Conservation (phyloP, 2,888 invertebrate genomes). For the Leucophenga maculata region DNA sequence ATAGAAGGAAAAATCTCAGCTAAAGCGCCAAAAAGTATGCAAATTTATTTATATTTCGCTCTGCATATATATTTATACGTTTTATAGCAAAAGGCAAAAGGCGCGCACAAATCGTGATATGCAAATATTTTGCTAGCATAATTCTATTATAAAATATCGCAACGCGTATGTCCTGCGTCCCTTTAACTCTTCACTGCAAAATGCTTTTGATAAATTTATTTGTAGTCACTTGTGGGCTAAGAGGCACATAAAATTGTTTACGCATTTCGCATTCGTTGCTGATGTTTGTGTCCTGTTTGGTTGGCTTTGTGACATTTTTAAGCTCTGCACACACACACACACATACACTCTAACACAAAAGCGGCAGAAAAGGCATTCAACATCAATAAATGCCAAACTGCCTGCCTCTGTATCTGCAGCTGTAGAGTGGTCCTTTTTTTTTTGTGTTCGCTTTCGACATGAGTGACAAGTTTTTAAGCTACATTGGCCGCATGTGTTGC, state of each 20-base stretch:
- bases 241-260: constrained; percentile 16
- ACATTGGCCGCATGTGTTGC: constrained; percentile 35
- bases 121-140: constrained; percentile 35
- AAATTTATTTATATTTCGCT: constrained; percentile 23
- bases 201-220: constrained; percentile 3
- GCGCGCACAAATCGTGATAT: constrained; percentile 33
- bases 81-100: constrained; percentile 3
- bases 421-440: constrained; percentile 36
- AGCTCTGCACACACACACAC: not conserved
- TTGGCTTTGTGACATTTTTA: constrained; percentile 16
- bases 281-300: not conserved
- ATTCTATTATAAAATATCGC: constrained; percentile 12
- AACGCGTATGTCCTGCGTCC: not conserved
- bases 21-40: constrained; percentile 32
- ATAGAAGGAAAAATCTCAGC: not conserved
- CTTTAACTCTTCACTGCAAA: too few relatives aligned
- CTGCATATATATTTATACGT: not conserved
- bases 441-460: constrained; percentile 41
- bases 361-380: constrained; percentile 4
- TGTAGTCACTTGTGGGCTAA: not conserved
- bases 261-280: not conserved
- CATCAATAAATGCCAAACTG: constrained; percentile 17
- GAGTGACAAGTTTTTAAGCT: constrained; percentile 56
- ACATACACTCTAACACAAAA: not conserved
- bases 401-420: not conserved